Base-by-base conservation (phyloP, 92 coral and sea anemone species). In the Zoanthus gigantus region DNA sequence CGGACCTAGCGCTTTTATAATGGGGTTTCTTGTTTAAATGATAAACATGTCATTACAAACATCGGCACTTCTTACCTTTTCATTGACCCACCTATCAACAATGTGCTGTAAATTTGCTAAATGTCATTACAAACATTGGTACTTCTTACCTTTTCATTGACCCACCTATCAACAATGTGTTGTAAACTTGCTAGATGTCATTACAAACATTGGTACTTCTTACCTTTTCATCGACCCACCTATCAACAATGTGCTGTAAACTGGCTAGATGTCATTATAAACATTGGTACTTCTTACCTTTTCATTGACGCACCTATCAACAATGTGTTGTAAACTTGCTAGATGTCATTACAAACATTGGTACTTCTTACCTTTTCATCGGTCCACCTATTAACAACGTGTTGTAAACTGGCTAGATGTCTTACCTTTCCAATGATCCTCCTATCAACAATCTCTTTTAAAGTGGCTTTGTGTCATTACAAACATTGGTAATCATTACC, bases 401-500 rank as follows among this genome's bases (percentile, higher is more conserved):
- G 95, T 82, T 95, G 98, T 76, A 97, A 90, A 88, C 98, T 94
- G 52, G 97, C 95, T 61, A 95, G 11, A 15, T n/a, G 2, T 60
- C 67, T 65, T 32, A 92, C 96, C 95, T 97, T 95, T 57, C 98
- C 99, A 30, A 92, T 96, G 37, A 92, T 90, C 99, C 99, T 95
- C 47, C 96, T 84, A 88, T 95, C 97, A n/a, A 91, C 94, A 31
- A 97, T 85, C 44, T 94, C 95, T 85, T 95, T 97, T 76, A 97
- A 90, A 88, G 97, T 94, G 46, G 97, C 95, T 61, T 97, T 9
- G 9, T 23, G 5, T 63, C 69, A 63, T 18, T 18, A 63, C 31
- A 61, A 61, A n/a, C 56, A 61, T 61, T n/a, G 17, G 69, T 6
- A 17, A n/a, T 10, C 3, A 58, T 65, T 32, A 92, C 96, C 95